These are phyloP conservation scores for Pentalonia nigronervosa DNA, from an alignment of 1,140 invertebrate genomes.

Conservation along the genomic window DNA sequence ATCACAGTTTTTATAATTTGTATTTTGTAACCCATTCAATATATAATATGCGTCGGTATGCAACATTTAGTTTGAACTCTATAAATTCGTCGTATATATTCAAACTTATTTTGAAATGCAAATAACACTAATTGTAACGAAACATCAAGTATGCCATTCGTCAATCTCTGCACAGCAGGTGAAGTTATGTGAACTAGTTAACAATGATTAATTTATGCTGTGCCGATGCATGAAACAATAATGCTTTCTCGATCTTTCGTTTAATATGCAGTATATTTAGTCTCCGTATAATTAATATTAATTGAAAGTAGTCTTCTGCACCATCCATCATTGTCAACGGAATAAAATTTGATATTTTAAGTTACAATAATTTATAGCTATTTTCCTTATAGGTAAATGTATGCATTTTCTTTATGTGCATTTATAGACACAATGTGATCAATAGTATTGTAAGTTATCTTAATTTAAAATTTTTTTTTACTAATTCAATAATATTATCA, in stretches of 20 bases:
- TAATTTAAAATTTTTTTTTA: not conserved
- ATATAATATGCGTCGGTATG: not conserved
- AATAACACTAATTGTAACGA: not conserved
- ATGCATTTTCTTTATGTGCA: not conserved
- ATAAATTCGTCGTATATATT: not conserved
- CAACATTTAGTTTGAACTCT: not conserved
- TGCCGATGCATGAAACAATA: not conserved
- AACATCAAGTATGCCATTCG: not conserved
- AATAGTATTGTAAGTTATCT: not conserved
- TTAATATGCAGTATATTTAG: not conserved
- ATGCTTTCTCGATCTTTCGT: conserved; percentile 21
- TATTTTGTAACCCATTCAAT: not conserved
- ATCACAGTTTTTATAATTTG: not conserved
- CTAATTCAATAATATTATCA: not conserved
- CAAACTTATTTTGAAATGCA: not conserved
- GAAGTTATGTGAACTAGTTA: not conserved
- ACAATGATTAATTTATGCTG: conserved; percentile 11
- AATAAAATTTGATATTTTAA: not conserved
- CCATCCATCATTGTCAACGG: conserved; percentile 10
- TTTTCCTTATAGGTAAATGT: not conserved
- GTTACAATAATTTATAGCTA: not conserved
- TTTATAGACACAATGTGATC: not conserved
- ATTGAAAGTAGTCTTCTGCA: not conserved
- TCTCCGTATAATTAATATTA: not conserved
- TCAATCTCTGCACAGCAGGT: not conserved